A percentile compares a stretch with the other conserved stretches of the same genome.
Conservation (phyloP, 2,797 vertebrate genomes). For the Mionectes olivaceus region DNA sequence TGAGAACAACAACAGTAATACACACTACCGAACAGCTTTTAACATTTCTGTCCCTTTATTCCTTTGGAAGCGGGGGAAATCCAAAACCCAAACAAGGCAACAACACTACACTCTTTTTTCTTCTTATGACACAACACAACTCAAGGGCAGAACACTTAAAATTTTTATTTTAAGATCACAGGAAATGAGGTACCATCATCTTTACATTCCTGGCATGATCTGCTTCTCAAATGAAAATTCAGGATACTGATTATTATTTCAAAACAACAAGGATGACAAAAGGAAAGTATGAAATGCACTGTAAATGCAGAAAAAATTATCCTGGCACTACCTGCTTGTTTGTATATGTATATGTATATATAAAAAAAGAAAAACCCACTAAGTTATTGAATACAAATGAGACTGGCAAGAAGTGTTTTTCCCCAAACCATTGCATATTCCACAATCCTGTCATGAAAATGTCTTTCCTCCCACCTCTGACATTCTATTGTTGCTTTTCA, state of each 20-base stretch:
- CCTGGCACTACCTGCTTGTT: background rate
- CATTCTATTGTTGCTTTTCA: conserved; percentile 48
- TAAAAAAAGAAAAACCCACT: background rate
- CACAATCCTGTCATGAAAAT: background rate
- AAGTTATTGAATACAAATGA: conserved; percentile 36
- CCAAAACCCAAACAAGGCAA: background rate
- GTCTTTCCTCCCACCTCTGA: conserved; percentile 18
- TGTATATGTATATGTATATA: background rate
- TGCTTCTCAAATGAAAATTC: background rate
- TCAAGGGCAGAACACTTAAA: background rate
- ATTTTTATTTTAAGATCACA: conserved; percentile 7
- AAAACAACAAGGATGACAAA: background rate
- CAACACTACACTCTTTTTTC: background rate
- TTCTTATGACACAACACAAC: background rate
- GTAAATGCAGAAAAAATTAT: background rate
- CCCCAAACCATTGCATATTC: background rate
- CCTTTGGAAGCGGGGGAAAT: background rate
- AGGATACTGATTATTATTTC: background rate
- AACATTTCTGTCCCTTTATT: background rate
- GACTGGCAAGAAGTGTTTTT: background rate
- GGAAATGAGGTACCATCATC: background rate
- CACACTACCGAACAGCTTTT: background rate
- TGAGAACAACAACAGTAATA: background rate
- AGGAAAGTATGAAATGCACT: background rate
- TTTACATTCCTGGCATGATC: background rate